Conservation (phyloP, 1,140 invertebrate species). For the Oncopeltus fasciatus region DNA sequence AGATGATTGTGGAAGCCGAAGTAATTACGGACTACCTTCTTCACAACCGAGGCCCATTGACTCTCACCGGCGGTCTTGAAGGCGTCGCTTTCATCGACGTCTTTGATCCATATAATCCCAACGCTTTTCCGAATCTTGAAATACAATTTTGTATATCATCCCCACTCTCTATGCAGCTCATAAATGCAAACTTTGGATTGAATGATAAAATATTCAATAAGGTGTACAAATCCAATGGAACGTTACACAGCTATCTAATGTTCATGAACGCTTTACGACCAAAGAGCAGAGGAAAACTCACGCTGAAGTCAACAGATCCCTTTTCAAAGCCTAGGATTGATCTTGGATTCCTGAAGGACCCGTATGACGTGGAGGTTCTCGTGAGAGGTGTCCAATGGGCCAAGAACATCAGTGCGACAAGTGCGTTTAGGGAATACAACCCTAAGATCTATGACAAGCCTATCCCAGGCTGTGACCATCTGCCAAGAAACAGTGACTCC, state of each 20-base stretch:
- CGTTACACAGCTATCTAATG: conserved; percentile 42
- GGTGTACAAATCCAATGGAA: conserved; percentile 36
- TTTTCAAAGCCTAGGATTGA: conserved; percentile 62
- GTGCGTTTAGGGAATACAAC: conserved; percentile 40
- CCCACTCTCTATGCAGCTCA: conserved; percentile 35
- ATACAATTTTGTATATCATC: conserved; percentile 45
- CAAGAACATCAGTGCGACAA: conserved; percentile 40
- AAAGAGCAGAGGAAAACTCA: conserved; percentile 54
- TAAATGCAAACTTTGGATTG: conserved; percentile 41
- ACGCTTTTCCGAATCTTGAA: conserved; percentile 60
- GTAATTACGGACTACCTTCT: conserved; percentile 34
- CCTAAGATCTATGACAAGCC: conserved; percentile 42
- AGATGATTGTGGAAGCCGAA: conserved; percentile 23
- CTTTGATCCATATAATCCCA: conserved; percentile 41
- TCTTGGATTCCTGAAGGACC: conserved; percentile 58
- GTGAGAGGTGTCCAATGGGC: conserved; percentile 44
- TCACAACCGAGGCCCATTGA: conserved; percentile 49
- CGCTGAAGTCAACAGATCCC: conserved; percentile 51
- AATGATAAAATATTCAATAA: conserved; percentile 37
- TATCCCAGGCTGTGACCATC: conserved; percentile 46
- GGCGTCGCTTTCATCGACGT: conserved; percentile 59
- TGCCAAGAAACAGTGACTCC: conserved; percentile 43
- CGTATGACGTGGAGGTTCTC: conserved; percentile 45
- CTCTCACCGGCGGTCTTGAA: conserved; percentile 66
- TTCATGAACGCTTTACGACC: conserved; percentile 57